Evolutionary conservation across 2,113 vertebrate genomes (phyloP).

Genomic region (Stegostoma tigrinum): DNA sequence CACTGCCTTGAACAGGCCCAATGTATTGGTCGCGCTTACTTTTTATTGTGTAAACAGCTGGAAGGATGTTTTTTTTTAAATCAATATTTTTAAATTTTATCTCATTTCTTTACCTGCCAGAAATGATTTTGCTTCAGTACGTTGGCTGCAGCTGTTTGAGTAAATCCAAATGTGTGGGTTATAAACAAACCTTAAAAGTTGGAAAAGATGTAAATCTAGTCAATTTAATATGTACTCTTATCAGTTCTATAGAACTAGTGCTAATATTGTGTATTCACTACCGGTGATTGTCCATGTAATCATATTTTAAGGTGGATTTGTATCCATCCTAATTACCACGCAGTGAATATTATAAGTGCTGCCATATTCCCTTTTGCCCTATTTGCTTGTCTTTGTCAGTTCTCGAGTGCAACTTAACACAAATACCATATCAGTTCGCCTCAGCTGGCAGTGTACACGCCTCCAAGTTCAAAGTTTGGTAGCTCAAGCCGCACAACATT

Average conservation of each 20-base stretch:
- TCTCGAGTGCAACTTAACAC: neutral
- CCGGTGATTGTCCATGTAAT: neutral
- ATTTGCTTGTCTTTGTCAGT: neutral
- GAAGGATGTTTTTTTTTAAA: neutral
- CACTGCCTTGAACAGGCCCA: neutral
- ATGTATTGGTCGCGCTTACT: neutral
- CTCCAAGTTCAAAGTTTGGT: neutral
- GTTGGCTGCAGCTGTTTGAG: neutral
- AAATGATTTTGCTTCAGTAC: slow-evolving; percentile 5
- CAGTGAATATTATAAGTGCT: slow-evolving; percentile 4
- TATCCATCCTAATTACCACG: neutral
- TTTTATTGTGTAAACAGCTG: neutral
- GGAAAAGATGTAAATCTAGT: neutral
- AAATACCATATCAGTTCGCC: neutral
- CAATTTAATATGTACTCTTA: neutral
- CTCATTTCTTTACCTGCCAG: slow-evolving; percentile 1
- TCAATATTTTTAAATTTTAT: neutral
- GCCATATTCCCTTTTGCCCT: neutral
- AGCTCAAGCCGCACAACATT: neutral
- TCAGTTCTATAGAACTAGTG: slow-evolving; percentile 1
- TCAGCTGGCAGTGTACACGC: neutral
- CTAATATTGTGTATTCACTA: slow-evolving; percentile 3
- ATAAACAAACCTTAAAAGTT: neutral
- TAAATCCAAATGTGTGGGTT: neutral
- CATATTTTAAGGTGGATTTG: neutral